phyloP scores from a whole-genome alignment of 2,113 vertebrate genomes.

The Pseudorectes ferrugineus region DNA sequence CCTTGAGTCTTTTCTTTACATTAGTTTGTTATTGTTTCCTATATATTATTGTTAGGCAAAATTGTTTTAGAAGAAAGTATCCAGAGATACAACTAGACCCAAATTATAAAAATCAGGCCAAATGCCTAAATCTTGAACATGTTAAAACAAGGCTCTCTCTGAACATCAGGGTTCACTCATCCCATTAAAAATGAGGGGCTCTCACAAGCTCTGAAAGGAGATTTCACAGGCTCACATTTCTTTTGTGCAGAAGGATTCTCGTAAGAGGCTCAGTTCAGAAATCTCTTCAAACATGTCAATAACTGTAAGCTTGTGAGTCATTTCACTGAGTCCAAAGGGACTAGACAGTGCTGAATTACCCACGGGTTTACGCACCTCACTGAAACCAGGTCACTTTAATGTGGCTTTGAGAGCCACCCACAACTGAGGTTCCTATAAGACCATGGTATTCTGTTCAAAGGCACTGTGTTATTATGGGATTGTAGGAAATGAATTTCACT shows the following conservation, averaged over 20 bases:
- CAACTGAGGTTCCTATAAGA: background rate
- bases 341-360: background rate
- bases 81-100: background rate
- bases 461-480: conserved; percentile 19
- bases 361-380: background rate
- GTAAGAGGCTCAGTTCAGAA: background rate
- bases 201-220: background rate
- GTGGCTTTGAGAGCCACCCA: conserved; percentile 25
- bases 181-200: background rate
- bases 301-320: conserved; percentile 31
- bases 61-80: background rate
- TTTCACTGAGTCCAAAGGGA: background rate
- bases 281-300: conserved; percentile 17
- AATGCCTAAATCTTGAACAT: background rate
- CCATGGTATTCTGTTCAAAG: background rate
- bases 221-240: background rate
- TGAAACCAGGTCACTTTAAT: conserved; percentile 58
- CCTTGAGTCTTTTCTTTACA: background rate
- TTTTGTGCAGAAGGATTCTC: background rate
- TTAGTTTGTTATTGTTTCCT: background rate
- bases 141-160: background rate
- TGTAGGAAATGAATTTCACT: conserved; percentile 36
- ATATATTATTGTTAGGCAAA: background rate
- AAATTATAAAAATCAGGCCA: background rate
- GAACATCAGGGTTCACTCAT: background rate